Percentiles rank a stretch among this genome's conserved stretches.
Conservation (phyloP, 2,888 invertebrate species). For the Xanthorhoe designata region DNA sequence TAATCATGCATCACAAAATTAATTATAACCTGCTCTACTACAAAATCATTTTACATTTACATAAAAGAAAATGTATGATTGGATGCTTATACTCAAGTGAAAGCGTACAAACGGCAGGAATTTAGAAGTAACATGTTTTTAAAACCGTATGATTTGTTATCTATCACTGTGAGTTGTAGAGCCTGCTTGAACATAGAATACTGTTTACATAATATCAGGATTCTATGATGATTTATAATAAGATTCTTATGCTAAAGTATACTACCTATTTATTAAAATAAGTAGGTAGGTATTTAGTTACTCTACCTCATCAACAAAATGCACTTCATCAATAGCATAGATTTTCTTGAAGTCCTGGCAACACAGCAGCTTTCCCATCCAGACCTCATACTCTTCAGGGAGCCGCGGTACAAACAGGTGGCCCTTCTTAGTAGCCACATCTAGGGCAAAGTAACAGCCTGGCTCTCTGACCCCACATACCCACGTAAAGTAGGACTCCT, state of each 20-base stretch:
- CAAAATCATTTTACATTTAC: background rate
- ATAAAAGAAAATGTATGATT: background rate
- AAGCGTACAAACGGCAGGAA: no score
- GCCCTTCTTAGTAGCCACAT: conserved; percentile 88
- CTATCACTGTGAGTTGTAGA: no score
- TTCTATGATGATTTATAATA: no score
- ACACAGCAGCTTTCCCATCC: conserved; percentile 95
- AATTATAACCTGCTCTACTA: background rate
- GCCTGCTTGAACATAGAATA: no score
- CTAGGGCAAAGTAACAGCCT: conserved; percentile 94
- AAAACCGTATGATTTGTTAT: no score
- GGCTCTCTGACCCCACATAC: conserved; percentile 97
- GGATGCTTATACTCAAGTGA: no score
- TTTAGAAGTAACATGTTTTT: no score
- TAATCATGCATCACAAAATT: background rate
- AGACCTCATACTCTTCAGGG: conserved; percentile 94
- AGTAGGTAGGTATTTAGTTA: background rate
- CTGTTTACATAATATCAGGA: no score
- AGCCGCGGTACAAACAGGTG: conserved; percentile 94
- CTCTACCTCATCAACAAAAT: conserved; percentile 91
- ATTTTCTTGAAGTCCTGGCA: conserved; percentile 90
- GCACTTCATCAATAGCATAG: conserved; percentile 93
- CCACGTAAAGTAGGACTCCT: conserved; percentile 99
- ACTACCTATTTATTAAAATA: no score
- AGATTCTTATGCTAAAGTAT: no score